These are phyloP conservation scores for Psix sp. DNA, from an alignment of 1,140 invertebrate species.

Conservation along the genomic window DNA sequence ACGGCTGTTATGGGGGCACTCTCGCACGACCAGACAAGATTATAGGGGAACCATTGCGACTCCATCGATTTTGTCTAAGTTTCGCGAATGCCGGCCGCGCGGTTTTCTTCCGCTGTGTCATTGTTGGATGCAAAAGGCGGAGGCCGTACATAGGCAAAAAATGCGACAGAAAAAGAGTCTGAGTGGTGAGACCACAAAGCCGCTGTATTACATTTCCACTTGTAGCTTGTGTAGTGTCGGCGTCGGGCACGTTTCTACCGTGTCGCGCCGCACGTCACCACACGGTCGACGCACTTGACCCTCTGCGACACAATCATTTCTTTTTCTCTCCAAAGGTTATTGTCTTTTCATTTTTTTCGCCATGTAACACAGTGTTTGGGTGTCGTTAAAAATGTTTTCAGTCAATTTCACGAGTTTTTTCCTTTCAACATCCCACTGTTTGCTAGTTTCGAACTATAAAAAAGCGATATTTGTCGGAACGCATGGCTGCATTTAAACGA, in stretches of 20 bases:
- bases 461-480: too few relatives aligned
- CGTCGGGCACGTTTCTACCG: conserved; percentile 44
- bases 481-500: too few relatives aligned
- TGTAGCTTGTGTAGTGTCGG: conserved; percentile 32
- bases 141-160: not conserved
- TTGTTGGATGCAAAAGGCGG: conserved; percentile 57
- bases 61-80: conserved; percentile 72
- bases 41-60: conserved; percentile 17
- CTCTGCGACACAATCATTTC: conserved; percentile 8
- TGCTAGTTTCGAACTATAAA: too few relatives aligned
- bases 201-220: conserved; percentile 49
- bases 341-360: not conserved
- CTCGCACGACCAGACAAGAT: conserved; percentile 22
- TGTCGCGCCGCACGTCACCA: conserved; percentile 22
- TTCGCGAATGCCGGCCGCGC: conserved; percentile 54
- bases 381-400: not conserved
- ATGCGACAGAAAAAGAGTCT: conserved; percentile 8
- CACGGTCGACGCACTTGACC: conserved; percentile 34
- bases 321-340: conserved; percentile 2
- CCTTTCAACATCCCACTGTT: too few relatives aligned
- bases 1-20: conserved; percentile 41
- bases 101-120: conserved; percentile 70
- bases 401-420: too few relatives aligned
- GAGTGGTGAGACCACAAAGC: conserved; percentile 33
- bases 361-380: not conserved